These are phyloP conservation scores for Alexandromys fortis DNA, from an alignment of 2,113 vertebrate genomes.

Conservation along the genomic window DNA sequence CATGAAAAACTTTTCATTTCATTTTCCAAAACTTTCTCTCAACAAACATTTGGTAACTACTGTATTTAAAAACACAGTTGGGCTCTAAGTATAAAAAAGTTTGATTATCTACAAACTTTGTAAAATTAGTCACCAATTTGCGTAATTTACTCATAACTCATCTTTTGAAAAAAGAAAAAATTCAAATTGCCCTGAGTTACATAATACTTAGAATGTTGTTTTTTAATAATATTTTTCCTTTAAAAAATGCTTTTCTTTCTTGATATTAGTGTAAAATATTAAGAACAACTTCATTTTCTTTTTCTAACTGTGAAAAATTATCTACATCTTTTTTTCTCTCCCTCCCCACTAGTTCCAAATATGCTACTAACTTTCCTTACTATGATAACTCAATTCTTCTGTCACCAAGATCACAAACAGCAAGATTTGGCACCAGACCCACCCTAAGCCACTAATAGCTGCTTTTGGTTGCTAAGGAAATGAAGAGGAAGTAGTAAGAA, in stretches of 20 bases:
- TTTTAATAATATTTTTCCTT: slow-evolving; percentile 34
- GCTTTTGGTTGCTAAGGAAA: slow-evolving; percentile 82
- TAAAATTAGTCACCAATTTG: slow-evolving; percentile 39
- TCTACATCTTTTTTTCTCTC: not conserved
- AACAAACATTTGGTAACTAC: slow-evolving; percentile 31
- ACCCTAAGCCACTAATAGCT: slow-evolving; percentile 56
- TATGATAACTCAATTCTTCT: slow-evolving; percentile 51
- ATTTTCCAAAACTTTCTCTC: slow-evolving; percentile 51
- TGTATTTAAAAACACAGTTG: slow-evolving; percentile 1
- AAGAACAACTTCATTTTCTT: slow-evolving; percentile 18
- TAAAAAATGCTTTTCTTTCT: slow-evolving; percentile 47
- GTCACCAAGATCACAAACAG: slow-evolving; percentile 52
- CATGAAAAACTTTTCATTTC: slow-evolving; percentile 59
- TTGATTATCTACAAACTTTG: slow-evolving; percentile 45
- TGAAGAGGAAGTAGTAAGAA: slow-evolving; percentile 64
- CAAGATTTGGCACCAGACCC: slow-evolving; percentile 34
- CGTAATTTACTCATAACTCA: slow-evolving; percentile 41
- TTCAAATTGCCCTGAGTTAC: slow-evolving; percentile 33
- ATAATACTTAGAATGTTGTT: not conserved
- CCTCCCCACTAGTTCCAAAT: not conserved
- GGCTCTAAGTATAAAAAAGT: slow-evolving; percentile 29
- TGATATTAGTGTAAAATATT: slow-evolving; percentile 47
- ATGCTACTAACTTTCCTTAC: slow-evolving; percentile 44
- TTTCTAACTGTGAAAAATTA: slow-evolving; percentile 42
- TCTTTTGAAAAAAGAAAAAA: slow-evolving; percentile 58